phyloP scores from a whole-genome alignment of 2,888 invertebrate species.

The Lasioglossum villosulum region DNA sequence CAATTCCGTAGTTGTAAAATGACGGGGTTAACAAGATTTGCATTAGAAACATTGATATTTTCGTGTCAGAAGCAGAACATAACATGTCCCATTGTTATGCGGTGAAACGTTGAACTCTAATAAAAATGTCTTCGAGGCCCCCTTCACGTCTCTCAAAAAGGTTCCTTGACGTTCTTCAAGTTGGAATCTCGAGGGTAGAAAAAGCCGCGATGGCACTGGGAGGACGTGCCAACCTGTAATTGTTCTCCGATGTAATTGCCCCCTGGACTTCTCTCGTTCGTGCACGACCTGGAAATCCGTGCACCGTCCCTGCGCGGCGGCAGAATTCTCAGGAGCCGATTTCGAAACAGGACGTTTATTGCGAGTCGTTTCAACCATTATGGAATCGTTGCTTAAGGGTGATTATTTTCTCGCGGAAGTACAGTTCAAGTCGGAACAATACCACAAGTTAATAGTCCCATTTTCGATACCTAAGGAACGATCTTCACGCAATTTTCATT shows the following conservation, averaged over 20 bases:
- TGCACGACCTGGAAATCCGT: conserved; percentile 60
- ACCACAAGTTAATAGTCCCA: neutral
- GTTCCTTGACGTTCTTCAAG: conserved; percentile 74
- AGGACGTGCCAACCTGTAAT: conserved; percentile 81
- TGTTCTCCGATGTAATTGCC: conserved; percentile 82
- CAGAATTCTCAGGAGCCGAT: conserved; percentile 50
- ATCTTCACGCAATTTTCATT: conserved; percentile 21
- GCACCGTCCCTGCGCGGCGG: conserved; percentile 26
- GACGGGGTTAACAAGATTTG: neutral
- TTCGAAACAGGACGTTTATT: conserved; percentile 44
- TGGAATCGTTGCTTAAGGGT: conserved; percentile 40
- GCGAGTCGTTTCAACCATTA: conserved; percentile 32
- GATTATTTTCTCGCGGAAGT: conserved; percentile 23
- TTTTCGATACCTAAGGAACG: neutral
- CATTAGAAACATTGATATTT: neutral
- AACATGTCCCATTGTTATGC: conserved; percentile 23
- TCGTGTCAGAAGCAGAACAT: neutral
- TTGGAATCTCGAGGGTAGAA: conserved; percentile 76
- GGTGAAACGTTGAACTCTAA: conserved; percentile 36
- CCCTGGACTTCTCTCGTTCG: conserved; percentile 48
- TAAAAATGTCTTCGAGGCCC: conserved; percentile 56
- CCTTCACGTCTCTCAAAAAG: conserved; percentile 61
- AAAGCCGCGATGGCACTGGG: conserved; percentile 77
- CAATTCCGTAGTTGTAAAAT: neutral
- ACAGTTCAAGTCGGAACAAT: conserved; percentile 23